phyloP scores from a whole-genome alignment of 1,140 invertebrate genomes.

The fruit fly (Drosophila melanogaster) region DNA sequence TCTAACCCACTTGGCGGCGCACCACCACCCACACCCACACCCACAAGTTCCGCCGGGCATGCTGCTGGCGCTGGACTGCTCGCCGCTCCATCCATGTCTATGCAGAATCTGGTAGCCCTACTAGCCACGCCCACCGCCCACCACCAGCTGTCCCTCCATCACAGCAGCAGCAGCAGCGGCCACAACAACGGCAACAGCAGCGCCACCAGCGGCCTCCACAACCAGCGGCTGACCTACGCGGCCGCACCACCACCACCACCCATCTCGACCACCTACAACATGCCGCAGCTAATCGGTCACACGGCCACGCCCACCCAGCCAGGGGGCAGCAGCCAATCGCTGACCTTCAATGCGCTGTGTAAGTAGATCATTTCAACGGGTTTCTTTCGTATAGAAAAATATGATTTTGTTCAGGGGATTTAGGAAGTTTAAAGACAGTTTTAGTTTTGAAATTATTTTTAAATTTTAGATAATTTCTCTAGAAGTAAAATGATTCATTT shows the following conservation, averaged over 20 bases:
- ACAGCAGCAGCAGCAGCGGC: slow-evolving; percentile 16
- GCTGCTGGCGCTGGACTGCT: slow-evolving; percentile 85
- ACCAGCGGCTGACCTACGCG: slow-evolving; percentile 35
- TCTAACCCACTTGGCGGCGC: slow-evolving; percentile 66
- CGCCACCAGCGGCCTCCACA: slow-evolving; percentile 27
- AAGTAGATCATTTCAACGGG: slow-evolving; percentile 53
- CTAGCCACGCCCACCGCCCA: slow-evolving; percentile 86
- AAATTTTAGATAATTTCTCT: too few species aligned
- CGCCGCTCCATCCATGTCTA: slow-evolving; percentile 91
- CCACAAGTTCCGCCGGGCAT: slow-evolving; percentile 70
- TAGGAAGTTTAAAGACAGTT: too few species aligned
- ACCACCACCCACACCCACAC: slow-evolving; percentile 46
- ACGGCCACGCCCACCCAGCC: slow-evolving; percentile 55
- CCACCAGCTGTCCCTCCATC: slow-evolving; percentile 53
- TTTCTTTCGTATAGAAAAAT: neutral
- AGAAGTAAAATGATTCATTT: too few species aligned
- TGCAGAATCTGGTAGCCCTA: slow-evolving; percentile 95
- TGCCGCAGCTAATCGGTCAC: slow-evolving; percentile 69
- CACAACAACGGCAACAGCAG: slow-evolving; percentile 29
- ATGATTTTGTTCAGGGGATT: too few species aligned
- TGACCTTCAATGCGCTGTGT: slow-evolving; percentile 72
- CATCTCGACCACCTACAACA: slow-evolving; percentile 40
- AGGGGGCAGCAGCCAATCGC: slow-evolving; percentile 39
- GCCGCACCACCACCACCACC: slow-evolving; percentile 20
- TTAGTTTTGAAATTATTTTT: too few species aligned